Evolutionary conservation across 1,140 invertebrate genomes (phyloP).

Genomic region (Cydia fagiglandana): DNA sequence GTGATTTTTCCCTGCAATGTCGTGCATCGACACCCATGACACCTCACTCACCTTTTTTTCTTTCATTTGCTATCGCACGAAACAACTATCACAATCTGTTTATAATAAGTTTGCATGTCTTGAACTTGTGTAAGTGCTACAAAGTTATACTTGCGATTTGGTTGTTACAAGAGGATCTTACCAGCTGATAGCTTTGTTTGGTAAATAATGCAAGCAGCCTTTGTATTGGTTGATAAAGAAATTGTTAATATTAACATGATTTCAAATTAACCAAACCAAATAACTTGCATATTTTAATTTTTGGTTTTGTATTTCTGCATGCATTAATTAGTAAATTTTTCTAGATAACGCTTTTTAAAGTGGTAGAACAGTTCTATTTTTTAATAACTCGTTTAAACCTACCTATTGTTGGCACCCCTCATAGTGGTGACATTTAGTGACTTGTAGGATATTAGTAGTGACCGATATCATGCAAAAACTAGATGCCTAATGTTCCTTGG

Average conservation of each 20-base stretch:
- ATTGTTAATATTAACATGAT: background rate
- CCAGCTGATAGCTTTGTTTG: background rate
- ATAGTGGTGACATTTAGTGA: background rate
- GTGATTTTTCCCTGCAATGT: too few species aligned
- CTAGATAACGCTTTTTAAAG: background rate
- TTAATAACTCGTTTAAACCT: background rate
- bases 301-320: background rate
- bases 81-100: too few species aligned
- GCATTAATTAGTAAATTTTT: background rate
- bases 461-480: background rate
- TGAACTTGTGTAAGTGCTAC: background rate
- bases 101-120: too few species aligned
- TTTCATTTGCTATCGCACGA: too few species aligned
- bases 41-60: too few species aligned
- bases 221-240: background rate
- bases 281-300: background rate
- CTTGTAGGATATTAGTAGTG: background rate
- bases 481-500: background rate
- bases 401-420: background rate
- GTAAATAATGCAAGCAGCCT: background rate
- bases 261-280: background rate
- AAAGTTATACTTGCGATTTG: background rate
- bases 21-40: too few species aligned
- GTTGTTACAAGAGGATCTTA: background rate
- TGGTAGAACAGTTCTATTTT: conserved; percentile 14